These are phyloP conservation scores for Gulo gulo DNA, from an alignment of 2,113 vertebrate species.

Conservation along the genomic window DNA sequence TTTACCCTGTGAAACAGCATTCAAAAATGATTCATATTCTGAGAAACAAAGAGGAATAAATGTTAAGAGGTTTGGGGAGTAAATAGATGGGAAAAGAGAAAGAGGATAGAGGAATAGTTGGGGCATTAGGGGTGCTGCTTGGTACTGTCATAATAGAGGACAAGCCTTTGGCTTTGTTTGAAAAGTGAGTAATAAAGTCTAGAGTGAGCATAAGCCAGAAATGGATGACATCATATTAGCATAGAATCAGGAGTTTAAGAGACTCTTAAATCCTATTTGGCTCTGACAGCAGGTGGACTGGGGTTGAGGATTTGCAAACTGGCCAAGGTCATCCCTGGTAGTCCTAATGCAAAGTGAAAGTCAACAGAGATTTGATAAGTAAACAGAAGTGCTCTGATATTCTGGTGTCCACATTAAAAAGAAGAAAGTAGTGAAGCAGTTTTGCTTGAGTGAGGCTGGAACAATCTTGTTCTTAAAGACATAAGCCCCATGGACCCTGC, in stretches of 20 bases:
- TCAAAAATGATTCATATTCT: neutral
- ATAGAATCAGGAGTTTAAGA: slow-evolving; percentile 29
- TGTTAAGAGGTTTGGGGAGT: neutral
- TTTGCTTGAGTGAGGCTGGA: slow-evolving; percentile 24
- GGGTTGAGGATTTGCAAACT: slow-evolving; percentile 41
- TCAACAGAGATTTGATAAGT: slow-evolving; percentile 53
- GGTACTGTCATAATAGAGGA: neutral
- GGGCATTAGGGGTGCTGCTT: neutral
- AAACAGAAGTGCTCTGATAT: slow-evolving; percentile 51
- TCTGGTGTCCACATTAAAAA: slow-evolving; percentile 36
- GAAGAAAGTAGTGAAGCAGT: neutral
- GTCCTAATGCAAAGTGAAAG: slow-evolving; percentile 50
- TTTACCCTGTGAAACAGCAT: neutral
- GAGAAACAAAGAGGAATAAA: neutral
- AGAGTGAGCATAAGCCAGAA: slow-evolving; percentile 2
- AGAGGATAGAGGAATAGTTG: neutral
- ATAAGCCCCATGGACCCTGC: slow-evolving; percentile 48
- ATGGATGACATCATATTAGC: slow-evolving; percentile 31
- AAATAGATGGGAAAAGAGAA: neutral
- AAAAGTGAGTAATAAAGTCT: slow-evolving; percentile 24
- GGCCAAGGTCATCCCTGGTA: slow-evolving; percentile 46
- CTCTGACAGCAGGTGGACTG: slow-evolving; percentile 52
- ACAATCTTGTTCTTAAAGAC: slow-evolving; percentile 55
- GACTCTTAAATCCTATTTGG: slow-evolving; percentile 60
- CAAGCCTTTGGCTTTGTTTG: neutral